Evolutionary conservation across 1,140 invertebrate species (phyloP), one percentile per base, ranked within the genome.

Genomic region (Stegodyphus dumicola): DNA sequence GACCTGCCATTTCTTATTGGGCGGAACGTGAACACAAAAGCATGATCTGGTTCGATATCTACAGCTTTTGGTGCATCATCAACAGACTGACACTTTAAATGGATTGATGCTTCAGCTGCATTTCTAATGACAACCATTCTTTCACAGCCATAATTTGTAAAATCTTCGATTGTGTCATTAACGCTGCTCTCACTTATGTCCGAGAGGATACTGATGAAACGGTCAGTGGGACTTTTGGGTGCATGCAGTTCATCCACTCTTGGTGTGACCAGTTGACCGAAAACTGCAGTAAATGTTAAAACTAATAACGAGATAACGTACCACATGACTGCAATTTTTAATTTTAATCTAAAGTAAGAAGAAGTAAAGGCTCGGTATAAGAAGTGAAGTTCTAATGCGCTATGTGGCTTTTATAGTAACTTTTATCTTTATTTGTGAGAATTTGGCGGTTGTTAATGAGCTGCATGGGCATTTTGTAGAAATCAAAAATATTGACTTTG

Each of bases 121-220:
- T 84, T 84, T n/a, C 73, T 18, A 11, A 84, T 77, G 18, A 84
- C 65, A 4, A 84, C 65, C 81, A 84, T 84, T 56, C 56, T 67
- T 13, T 76, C 81, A 7, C 81, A 76, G 13, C 65, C 18, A 15
- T 84, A 84, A 48, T 54, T 56, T 15, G 73, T 84, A 52, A 84
- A 84, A 6, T 84, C 81, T 51, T 84, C n/a, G 6, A 84, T 76
- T 17, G 76, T 73, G 9, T 84, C 81, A 11, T 6, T 5, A 7
- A 76, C 52, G 9, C 81, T 18, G 9, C 76, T 9, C 51, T 84
- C 81, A 54, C 67, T 51, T 6, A 84, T n/a, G 18, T 84, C 76
- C 2, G 71, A 76, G 48, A 69, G 17, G 33, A 84, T 76, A 11
- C 56, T 10, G 6, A 73, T 67, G 10, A 84, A 76, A 17, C 65